These are phyloP conservation scores for Mormyrops attenuatus DNA, from an alignment of 2,797 vertebrate species.

Conservation along the genomic window DNA sequence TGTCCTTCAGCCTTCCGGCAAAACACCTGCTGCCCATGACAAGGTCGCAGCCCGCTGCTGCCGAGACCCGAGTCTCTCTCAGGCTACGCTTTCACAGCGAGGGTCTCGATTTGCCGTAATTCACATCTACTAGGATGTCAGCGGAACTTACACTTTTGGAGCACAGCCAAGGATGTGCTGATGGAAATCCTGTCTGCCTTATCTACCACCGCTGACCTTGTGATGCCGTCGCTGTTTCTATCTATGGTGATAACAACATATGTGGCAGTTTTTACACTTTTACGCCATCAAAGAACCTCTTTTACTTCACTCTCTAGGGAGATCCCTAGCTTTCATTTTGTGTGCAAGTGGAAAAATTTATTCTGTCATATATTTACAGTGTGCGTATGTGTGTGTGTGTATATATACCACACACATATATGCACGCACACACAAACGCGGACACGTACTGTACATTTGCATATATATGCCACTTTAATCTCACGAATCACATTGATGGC, in stretches of 20 bases:
- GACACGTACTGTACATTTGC: background rate
- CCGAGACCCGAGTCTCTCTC: background rate
- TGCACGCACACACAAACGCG: too few relatives aligned
- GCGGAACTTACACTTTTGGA: background rate
- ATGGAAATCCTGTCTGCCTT: background rate
- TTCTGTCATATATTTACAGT: background rate
- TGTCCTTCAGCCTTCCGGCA: background rate
- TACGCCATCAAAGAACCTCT: background rate
- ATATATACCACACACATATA: too few relatives aligned
- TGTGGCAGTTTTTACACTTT: background rate
- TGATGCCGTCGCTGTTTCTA: background rate
- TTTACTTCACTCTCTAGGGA: background rate
- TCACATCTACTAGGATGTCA: background rate
- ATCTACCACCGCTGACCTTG: background rate
- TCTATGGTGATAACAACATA: background rate
- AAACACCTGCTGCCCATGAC: background rate
- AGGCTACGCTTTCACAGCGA: background rate
- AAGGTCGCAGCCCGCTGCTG: background rate
- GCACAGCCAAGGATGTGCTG: background rate
- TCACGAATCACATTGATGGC: background rate
- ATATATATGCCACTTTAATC: background rate
- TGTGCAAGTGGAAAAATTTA: background rate
- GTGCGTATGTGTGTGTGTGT: background rate
- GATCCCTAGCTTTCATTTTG: background rate
- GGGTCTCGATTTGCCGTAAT: background rate